These are phyloP conservation scores for Glareola pratincola DNA, from an alignment of 2,113 vertebrate species.

Conservation along the genomic window DNA sequence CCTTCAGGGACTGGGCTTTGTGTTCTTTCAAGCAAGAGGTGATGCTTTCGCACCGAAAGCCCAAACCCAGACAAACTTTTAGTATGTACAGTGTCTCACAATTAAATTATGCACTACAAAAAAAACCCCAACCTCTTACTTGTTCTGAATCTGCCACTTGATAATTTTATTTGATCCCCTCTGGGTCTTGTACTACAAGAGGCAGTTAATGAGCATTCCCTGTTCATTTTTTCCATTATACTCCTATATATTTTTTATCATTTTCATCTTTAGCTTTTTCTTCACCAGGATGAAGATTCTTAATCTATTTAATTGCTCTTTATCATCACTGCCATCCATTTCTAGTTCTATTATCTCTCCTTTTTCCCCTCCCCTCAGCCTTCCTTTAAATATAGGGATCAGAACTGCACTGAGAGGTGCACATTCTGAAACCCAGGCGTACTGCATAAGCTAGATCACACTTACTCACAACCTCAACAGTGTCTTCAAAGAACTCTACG, in stretches of 20 bases:
- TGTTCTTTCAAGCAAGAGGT: background rate
- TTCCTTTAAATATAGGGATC: background rate
- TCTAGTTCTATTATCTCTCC: background rate
- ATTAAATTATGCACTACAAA: background rate
- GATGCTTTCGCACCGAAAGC: background rate
- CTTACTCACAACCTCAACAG: background rate
- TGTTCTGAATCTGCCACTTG: background rate
- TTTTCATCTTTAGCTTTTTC: background rate
- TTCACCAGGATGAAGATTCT: background rate
- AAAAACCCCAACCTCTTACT: background rate
- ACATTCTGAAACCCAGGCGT: background rate
- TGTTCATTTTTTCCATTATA: background rate
- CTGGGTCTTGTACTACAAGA: constrained; percentile 29
- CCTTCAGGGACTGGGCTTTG: background rate
- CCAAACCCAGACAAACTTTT: background rate
- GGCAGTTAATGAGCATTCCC: constrained; percentile 14
- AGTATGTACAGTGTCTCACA: background rate
- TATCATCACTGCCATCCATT: background rate
- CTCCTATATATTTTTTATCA: background rate
- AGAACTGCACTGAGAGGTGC: background rate
- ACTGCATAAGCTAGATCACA: background rate
- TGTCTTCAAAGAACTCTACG: background rate
- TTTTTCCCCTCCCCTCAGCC: background rate
- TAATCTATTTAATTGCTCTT: constrained; percentile 23
- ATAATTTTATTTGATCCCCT: constrained; percentile 23